Conservation (phyloP, 2,888 invertebrate genomes). For the Agonopterix alstromeriana region DNA sequence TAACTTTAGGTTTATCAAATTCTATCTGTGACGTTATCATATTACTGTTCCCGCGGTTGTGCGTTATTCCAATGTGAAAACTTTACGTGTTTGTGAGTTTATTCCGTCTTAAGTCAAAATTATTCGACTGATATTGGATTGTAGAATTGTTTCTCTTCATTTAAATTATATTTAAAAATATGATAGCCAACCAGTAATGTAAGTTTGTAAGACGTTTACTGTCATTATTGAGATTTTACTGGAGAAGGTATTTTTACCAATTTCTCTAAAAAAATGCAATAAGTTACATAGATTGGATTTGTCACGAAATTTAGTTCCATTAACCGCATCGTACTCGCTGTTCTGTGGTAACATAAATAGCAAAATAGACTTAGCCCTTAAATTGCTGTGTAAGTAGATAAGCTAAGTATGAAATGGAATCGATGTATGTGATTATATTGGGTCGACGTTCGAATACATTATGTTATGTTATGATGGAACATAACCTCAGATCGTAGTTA, state of each 20-base stretch:
- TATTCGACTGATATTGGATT: conserved; percentile 46
- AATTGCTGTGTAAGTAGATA: conserved; percentile 21
- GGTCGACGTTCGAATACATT: background rate
- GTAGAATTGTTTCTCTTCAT: conserved; percentile 25
- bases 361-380: conserved; percentile 19
- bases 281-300: background rate
- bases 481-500: conserved; percentile 19
- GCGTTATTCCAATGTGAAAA: conserved; percentile 49
- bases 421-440: conserved; percentile 4
- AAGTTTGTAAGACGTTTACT: conserved; percentile 13
- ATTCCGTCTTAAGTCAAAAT: conserved; percentile 61
- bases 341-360: conserved; percentile 38
- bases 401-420: conserved; percentile 16
- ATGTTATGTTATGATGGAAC: conserved; percentile 21
- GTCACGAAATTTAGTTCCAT: conserved; percentile 17
- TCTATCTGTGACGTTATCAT: conserved; percentile 37
- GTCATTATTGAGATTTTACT: conserved; percentile 17
- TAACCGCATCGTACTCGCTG: conserved; percentile 37
- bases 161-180: conserved; percentile 10
- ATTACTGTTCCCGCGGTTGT: conserved; percentile 57
- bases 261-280: too few relatives aligned
- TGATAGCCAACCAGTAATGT: conserved; percentile 11
- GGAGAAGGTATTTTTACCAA: conserved; percentile 9
- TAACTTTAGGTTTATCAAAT: conserved; percentile 57
- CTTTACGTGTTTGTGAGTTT: conserved; percentile 43